Evolutionary conservation across 2,888 invertebrate species (phyloP).

Genomic region (Drosophila ezoana): DNA sequence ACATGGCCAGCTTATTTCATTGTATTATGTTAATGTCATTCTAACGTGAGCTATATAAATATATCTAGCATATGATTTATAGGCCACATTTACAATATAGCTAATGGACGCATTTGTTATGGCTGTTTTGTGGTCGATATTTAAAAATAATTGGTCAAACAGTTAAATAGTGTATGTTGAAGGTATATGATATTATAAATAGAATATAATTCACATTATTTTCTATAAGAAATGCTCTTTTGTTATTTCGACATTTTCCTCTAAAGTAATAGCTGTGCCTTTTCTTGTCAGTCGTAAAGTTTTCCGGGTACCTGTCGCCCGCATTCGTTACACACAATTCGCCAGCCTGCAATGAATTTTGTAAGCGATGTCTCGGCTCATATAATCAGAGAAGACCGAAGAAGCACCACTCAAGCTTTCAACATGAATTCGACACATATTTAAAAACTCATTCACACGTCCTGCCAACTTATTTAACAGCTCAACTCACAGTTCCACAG

Average conservation of each 20-base stretch:
- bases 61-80: constrained; percentile 47
- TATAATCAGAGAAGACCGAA: constrained; percentile 10
- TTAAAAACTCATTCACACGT: constrained; percentile 75
- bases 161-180: no score
- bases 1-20: constrained; percentile 36
- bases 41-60: constrained; percentile 69
- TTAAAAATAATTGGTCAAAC: no score
- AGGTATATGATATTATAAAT: no score
- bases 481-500: constrained; percentile 35
- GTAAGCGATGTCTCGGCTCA: constrained; percentile 33
- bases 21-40: constrained; percentile 66
- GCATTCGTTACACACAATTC: constrained; percentile 22
- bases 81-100: constrained; percentile 34
- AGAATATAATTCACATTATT: not conserved
- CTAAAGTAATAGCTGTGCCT: not conserved
- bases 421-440: constrained; percentile 67
- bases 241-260: not conserved
- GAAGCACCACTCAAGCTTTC: constrained; percentile 24
- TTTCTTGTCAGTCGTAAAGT: not conserved
- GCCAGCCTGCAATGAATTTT: constrained; percentile 30
- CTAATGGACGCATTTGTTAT: constrained; percentile 47
- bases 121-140: not conserved
- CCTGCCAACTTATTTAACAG: constrained; percentile 74
- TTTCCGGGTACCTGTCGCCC: constrained; percentile 14
- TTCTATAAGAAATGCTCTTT: not conserved